Conservation (phyloP, 2,113 vertebrate genomes). For the Gavialis gangeticus region DNA sequence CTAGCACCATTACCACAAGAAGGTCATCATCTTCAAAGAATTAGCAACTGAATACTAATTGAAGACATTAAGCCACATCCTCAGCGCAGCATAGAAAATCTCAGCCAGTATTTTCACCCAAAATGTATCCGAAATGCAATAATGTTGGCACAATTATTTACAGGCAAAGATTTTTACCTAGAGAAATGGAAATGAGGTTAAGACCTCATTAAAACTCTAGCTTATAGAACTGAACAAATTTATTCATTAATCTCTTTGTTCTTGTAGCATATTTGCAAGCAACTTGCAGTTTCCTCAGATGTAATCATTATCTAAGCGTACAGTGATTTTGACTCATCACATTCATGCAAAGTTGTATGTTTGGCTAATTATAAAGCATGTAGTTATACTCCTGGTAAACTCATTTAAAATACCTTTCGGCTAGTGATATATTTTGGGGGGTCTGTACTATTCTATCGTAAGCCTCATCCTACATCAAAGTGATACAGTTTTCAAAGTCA, state of each 20-base stretch:
- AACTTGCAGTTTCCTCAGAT: not conserved
- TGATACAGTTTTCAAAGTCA: not conserved
- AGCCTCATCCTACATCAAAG: not conserved
- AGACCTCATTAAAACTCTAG: not conserved
- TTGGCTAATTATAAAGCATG: not conserved
- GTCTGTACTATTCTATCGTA: fast-evolving
- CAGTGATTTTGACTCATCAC: not conserved
- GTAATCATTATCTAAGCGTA: fast-evolving
- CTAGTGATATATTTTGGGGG: not conserved
- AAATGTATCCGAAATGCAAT: not conserved
- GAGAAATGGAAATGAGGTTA: not conserved
- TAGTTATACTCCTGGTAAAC: not conserved
- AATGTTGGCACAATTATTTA: not conserved
- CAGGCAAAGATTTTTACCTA: not conserved
- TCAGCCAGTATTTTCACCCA: not conserved
- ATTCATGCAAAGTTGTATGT: not conserved
- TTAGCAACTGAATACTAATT: not conserved
- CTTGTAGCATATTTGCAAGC: not conserved
- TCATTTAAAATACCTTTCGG: not conserved
- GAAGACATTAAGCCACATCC: not conserved
- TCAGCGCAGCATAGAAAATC: not conserved
- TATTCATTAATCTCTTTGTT: not conserved
- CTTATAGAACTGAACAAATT: not conserved
- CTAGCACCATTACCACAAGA: not conserved
- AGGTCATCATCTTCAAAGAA: not conserved